Evolutionary conservation across 2,888 invertebrate genomes (phyloP).

Genomic region (Hedya salicella): DNA sequence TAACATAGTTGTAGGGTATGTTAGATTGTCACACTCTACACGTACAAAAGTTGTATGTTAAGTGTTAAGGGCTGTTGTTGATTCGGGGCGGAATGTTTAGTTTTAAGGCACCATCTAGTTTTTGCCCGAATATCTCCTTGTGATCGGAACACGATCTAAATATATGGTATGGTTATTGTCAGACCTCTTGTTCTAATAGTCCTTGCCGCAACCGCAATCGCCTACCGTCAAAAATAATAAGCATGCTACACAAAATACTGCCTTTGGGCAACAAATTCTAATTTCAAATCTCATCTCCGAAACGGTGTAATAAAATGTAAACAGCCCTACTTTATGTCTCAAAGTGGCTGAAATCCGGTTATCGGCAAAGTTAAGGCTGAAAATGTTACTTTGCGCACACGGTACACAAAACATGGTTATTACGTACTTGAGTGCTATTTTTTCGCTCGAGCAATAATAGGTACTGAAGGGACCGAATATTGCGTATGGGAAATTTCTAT

Average conservation of each 20-base stretch:
- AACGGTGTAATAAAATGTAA: constrained; percentile 28
- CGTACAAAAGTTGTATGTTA: too few species aligned
- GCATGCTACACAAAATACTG: not conserved
- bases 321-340: constrained; percentile 32
- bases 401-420: constrained; percentile 22
- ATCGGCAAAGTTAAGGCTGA: constrained; percentile 31
- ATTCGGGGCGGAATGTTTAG: too few species aligned
- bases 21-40: too few species aligned
- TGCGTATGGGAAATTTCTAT: constrained; percentile 7
- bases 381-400: constrained; percentile 18
- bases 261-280: constrained; percentile 4
- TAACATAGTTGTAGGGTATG: too few species aligned
- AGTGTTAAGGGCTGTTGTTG: too few species aligned
- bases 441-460: constrained; percentile 28
- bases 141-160: too few species aligned
- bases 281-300: constrained; percentile 30
- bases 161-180: too few species aligned
- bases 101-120: too few species aligned
- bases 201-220: too few species aligned
- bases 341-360: constrained; percentile 35
- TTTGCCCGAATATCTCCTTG: too few species aligned
- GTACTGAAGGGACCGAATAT: constrained; percentile 21
- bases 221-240: not conserved
- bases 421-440: constrained; percentile 29
- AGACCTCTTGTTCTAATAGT: too few species aligned